A percentile compares a stretch with the other conserved stretches of the same genome.
Evolutionary conservation across 2,113 vertebrate genomes (phyloP).

Genomic region (Cathartes aura): DNA sequence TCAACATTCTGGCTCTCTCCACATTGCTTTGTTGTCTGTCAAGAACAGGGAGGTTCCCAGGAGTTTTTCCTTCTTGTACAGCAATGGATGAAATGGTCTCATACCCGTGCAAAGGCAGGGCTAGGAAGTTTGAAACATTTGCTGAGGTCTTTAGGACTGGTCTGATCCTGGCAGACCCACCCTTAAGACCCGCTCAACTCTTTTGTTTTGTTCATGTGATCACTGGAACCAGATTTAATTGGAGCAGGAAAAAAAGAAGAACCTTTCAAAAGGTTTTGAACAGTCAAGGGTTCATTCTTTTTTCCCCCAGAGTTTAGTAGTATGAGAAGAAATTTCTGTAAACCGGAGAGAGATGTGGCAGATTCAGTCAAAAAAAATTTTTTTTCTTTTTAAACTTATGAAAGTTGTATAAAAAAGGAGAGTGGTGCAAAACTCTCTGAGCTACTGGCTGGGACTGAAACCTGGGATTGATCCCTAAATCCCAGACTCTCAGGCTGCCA

Average conservation of each 20-base stretch:
- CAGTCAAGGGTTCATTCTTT: fast-evolving
- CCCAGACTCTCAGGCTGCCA: background rate
- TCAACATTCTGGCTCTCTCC: background rate
- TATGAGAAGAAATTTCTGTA: background rate
- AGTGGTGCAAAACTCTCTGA: background rate
- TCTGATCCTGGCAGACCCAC: background rate
- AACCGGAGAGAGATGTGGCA: background rate
- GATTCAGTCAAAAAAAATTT: background rate
- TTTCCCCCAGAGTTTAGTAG: background rate
- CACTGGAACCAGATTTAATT: background rate
- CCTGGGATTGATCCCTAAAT: background rate
- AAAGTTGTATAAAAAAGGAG: background rate
- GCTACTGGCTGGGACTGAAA: background rate
- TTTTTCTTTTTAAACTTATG: background rate
- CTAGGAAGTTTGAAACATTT: background rate
- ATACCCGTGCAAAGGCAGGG: background rate
- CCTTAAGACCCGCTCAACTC: background rate
- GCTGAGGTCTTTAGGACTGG: background rate
- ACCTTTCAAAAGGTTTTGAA: background rate
- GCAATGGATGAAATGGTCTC: background rate
- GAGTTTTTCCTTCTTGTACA: background rate
- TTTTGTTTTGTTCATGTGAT: background rate
- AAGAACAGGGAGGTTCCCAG: background rate
- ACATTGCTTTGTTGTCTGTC: background rate
- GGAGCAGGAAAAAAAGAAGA: background rate